These are phyloP conservation scores for Micromussa lordhowensis DNA, from an alignment of 92 coral and sea anemone species.

Conservation along the genomic window DNA sequence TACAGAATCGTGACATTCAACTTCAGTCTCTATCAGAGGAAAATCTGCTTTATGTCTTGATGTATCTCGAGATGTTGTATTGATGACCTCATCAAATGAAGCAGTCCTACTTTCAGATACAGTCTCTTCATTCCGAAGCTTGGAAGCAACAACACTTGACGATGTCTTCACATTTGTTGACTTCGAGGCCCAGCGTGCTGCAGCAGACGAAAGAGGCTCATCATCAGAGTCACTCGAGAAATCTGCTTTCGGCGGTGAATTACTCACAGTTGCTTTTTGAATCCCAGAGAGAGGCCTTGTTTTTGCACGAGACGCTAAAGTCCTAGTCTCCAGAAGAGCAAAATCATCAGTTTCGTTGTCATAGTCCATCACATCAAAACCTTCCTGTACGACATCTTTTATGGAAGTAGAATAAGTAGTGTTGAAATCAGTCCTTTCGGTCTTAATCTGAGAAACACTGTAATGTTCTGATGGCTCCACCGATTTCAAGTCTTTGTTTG, in stretches of 20 bases:
- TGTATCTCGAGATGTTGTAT: not conserved
- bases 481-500: not conserved
- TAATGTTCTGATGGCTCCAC: not conserved
- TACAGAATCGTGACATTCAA: not conserved
- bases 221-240: not conserved
- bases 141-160: not conserved
- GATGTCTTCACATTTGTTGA: not conserved
- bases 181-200: not conserved
- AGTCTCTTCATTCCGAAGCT: not conserved
- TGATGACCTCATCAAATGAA: not conserved
- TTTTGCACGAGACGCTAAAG: not conserved
- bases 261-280: not conserved
- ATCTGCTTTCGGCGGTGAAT: not conserved
- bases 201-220: not conserved
- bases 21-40: not conserved
- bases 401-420: not conserved
- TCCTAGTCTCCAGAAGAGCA: not conserved
- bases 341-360: not conserved
- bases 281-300: not conserved
- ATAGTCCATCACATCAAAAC: not conserved
- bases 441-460: not conserved
- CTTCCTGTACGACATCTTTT: not conserved
- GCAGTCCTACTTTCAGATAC: not conserved
- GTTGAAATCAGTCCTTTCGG: not conserved
- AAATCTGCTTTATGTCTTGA: not conserved